Percentiles rank a stretch among this genome's conserved stretches.
phyloP scores from a whole-genome alignment of 64 coral and sea anemone species.

The Cladopsammia gracilis region DNA sequence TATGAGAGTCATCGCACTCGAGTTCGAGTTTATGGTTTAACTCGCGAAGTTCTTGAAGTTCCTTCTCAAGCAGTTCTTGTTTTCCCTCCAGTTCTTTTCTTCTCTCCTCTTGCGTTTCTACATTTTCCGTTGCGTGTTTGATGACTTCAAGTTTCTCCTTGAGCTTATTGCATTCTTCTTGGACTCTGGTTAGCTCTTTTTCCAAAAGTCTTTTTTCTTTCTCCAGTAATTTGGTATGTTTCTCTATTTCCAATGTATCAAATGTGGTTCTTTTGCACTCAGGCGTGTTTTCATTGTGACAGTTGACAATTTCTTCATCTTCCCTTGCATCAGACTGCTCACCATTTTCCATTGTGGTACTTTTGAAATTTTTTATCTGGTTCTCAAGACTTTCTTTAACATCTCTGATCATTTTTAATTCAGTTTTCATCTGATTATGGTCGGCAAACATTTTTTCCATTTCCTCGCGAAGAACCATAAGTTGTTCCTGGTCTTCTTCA shows the following conservation, averaged over 20 bases:
- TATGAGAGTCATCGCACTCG: conserved; percentile 68
- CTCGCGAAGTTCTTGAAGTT: conserved; percentile 33
- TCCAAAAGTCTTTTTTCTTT: conserved; percentile 26
- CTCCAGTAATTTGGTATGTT: conserved; percentile 39
- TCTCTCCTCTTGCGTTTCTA: conserved; percentile 44
- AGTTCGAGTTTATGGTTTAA: conserved; percentile 50
- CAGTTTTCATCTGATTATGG: conserved; percentile 1
- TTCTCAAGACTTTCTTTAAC: conserved; percentile 20
- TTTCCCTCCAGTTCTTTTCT: conserved; percentile 60
- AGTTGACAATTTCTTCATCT: neutral
- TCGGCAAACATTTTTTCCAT: neutral
- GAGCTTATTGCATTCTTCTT: conserved; percentile 45
- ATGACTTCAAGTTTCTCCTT: conserved; percentile 55
- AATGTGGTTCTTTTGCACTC: neutral
- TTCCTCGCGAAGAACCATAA: neutral
- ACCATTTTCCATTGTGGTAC: neutral
- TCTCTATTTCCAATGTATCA: conserved; percentile 26
- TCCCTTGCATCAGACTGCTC: no score
- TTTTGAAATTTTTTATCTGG: neutral
- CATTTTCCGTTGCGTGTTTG: conserved; percentile 28
- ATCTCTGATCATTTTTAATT: neutral
- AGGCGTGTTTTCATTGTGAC: neutral
- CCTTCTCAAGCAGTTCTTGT: conserved; percentile 36
- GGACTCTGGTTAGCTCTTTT: conserved; percentile 28
- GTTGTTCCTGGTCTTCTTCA: neutral